Evolutionary conservation across 2,888 invertebrate species (phyloP).

Genomic region (Creontiades dilutus): DNA sequence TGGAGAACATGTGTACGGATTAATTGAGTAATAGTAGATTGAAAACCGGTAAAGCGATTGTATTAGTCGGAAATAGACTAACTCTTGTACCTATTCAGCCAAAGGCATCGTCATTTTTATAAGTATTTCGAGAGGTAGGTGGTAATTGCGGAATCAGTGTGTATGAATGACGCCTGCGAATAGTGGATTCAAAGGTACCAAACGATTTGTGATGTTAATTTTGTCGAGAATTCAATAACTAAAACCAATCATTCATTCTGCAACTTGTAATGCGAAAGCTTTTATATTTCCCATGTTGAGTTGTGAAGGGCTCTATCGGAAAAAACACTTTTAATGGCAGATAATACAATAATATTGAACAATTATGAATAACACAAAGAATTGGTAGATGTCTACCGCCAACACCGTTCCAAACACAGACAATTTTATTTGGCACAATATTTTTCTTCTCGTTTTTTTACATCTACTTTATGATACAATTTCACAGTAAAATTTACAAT

Average conservation of each 20-base stretch:
- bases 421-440: slow-evolving; percentile 67
- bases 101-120: too few relatives aligned
- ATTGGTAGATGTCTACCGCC: not conserved
- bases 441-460: slow-evolving; percentile 44
- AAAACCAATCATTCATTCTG: not conserved
- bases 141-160: too few relatives aligned
- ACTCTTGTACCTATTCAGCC: too few relatives aligned
- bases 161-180: too few relatives aligned
- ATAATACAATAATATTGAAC: not conserved
- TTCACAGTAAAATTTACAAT: slow-evolving; percentile 67
- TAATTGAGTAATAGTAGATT: too few relatives aligned
- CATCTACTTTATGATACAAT: slow-evolving; percentile 64
- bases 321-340: not conserved
- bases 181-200: too few relatives aligned
- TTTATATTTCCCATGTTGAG: not conserved
- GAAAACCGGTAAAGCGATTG: too few relatives aligned
- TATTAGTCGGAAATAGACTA: too few relatives aligned
- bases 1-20: too few relatives aligned
- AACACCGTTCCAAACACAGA: slow-evolving; percentile 57
- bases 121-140: too few relatives aligned
- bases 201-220: too few relatives aligned
- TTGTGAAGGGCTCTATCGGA: not conserved
- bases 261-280: not conserved
- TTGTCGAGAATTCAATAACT: not conserved
- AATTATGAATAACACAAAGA: not conserved